A percentile compares a stretch with the other conserved stretches of the same genome.
Evolutionary conservation across 1,140 invertebrate genomes (phyloP).

Genomic region (Drosophila simulans): DNA sequence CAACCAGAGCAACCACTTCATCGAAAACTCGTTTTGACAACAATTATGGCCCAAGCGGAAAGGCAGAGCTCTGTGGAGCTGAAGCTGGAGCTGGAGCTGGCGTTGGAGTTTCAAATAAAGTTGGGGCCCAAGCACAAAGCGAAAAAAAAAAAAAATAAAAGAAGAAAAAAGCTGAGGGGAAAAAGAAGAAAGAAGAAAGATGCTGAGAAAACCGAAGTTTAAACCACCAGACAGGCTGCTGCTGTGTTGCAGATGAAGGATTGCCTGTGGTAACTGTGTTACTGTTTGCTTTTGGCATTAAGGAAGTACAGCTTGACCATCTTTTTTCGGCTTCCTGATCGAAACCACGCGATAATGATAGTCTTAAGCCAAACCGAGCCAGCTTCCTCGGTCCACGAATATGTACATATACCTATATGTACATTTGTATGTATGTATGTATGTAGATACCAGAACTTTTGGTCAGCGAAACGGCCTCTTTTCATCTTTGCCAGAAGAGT

Average conservation of each 20-base stretch:
- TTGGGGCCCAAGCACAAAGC: slow-evolving; percentile 15
- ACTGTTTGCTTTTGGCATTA: slow-evolving; percentile 32
- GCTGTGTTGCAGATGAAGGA: slow-evolving; percentile 21
- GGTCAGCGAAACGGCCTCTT: not conserved
- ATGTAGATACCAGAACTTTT: too few relatives aligned
- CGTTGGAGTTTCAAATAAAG: slow-evolving; percentile 29
- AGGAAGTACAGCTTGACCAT: slow-evolving; percentile 58
- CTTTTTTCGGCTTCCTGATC: slow-evolving; percentile 47
- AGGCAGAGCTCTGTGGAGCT: slow-evolving; percentile 12
- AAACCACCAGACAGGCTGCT: not conserved
- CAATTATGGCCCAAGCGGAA: slow-evolving; percentile 39
- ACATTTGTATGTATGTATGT: too few relatives aligned
- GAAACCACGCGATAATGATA: slow-evolving; percentile 36
- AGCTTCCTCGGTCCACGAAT: not conserved
- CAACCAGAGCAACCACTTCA: slow-evolving; percentile 32
- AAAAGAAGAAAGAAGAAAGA: slow-evolving; percentile 2
- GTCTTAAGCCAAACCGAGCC: slow-evolving; percentile 2
- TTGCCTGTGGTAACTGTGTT: slow-evolving; percentile 32
- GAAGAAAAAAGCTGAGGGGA: not conserved
- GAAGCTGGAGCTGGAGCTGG: not conserved
- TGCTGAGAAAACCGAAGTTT: slow-evolving; percentile 12
- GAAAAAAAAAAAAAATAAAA: not conserved
- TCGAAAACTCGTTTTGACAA: slow-evolving; percentile 32
- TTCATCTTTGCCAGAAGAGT: too few relatives aligned
- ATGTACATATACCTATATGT: too few relatives aligned